phyloP scores from a whole-genome alignment of 2,888 invertebrate species.

The Mesorhabditis spiculigera region DNA sequence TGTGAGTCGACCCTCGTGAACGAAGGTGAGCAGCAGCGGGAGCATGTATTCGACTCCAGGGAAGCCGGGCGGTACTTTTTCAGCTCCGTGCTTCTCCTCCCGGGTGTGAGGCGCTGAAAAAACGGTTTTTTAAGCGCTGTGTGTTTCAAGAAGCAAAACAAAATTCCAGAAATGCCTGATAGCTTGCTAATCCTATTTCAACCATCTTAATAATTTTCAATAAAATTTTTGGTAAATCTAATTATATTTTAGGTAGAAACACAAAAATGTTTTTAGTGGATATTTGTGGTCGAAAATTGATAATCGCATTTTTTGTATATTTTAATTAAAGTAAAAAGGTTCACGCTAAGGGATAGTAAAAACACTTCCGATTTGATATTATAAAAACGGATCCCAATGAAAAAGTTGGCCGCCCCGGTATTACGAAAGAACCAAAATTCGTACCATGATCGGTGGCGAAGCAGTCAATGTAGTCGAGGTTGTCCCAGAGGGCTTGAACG shows the following conservation, averaged over 20 bases:
- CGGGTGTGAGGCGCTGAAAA: slow-evolving; percentile 81
- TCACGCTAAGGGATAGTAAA: background rate
- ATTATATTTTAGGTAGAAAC: too few species aligned
- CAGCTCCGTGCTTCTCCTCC: slow-evolving; percentile 74
- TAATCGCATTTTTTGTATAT: too few species aligned
- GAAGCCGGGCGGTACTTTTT: slow-evolving; percentile 58
- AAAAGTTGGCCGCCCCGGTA: background rate
- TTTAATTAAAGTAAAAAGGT: background rate
- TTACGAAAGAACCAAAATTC: background rate
- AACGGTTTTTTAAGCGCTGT: background rate
- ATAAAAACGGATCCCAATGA: background rate
- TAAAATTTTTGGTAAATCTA: too few species aligned
- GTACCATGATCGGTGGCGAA: slow-evolving; percentile 94
- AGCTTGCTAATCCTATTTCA: too few species aligned
- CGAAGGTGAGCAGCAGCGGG: slow-evolving; percentile 89
- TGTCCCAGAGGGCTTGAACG: slow-evolving; percentile 95
- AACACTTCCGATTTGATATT: background rate
- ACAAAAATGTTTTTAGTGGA: too few species aligned
- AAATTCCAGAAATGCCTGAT: too few species aligned
- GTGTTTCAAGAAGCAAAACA: background rate
- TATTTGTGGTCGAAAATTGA: too few species aligned
- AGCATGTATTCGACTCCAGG: slow-evolving; percentile 87
- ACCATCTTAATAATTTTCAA: too few species aligned
- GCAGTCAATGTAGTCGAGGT: slow-evolving; percentile 88
- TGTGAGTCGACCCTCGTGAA: slow-evolving; percentile 69